Conservation (phyloP, 1,140 invertebrate genomes). For the Mactra quadrangularis region DNA sequence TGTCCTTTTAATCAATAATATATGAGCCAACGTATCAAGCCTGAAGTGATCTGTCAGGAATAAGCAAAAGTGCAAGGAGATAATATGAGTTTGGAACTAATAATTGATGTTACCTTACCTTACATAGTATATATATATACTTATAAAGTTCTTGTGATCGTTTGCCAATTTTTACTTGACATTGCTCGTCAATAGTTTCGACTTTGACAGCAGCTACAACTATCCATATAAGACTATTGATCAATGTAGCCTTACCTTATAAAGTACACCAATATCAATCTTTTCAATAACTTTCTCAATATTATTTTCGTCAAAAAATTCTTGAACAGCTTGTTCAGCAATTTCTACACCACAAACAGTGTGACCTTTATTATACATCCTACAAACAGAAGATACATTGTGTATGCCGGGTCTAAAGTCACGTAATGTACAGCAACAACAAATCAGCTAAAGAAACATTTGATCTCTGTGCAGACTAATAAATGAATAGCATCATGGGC, state of each 20-base stretch:
- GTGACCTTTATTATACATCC: constrained; percentile 43
- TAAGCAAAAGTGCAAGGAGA: too few relatives aligned
- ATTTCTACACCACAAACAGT: constrained; percentile 39
- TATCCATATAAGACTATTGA: too few relatives aligned
- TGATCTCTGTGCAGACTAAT: neutral
- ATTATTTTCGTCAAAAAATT: constrained; percentile 32
- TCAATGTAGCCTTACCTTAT: constrained; percentile 20
- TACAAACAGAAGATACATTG: neutral
- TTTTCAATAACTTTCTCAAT: constrained; percentile 3
- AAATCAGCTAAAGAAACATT: neutral
- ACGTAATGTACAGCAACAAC: neutral
- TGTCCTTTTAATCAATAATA: too few relatives aligned
- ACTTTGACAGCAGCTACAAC: too few relatives aligned
- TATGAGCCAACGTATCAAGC: too few relatives aligned
- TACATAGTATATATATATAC: too few relatives aligned
- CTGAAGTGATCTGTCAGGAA: too few relatives aligned
- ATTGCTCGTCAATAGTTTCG: too few relatives aligned
- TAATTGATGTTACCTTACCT: too few relatives aligned
- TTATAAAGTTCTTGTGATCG: too few relatives aligned
- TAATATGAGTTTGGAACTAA: too few relatives aligned
- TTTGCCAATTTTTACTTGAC: too few relatives aligned
- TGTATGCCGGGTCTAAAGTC: neutral
- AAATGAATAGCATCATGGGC: neutral
- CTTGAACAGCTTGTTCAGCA: constrained; percentile 21
- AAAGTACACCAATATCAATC: constrained; percentile 12